A percentile compares a stretch with the other conserved stretches of the same genome.
Conservation (phyloP, 2,113 vertebrate species). For the Mungos mungo region DNA sequence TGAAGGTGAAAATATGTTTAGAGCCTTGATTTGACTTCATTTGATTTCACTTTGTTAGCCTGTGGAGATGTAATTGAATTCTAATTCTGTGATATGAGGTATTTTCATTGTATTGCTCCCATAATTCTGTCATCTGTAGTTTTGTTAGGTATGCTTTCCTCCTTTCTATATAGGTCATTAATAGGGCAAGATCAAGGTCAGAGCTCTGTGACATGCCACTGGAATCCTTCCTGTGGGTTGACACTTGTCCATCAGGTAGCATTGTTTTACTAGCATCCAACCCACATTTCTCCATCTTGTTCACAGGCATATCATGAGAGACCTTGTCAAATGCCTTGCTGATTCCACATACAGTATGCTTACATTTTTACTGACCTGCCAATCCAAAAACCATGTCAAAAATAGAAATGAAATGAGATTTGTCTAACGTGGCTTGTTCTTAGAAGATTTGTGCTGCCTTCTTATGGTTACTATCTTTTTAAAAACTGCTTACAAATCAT, state of each 20-base stretch:
- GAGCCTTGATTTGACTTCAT: background rate
- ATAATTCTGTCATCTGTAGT: background rate
- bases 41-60: conserved; percentile 31
- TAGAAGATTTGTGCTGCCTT: conserved; percentile 25
- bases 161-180: background rate
- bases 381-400: conserved; percentile 30
- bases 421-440: conserved; percentile 35
- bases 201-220: background rate
- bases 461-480: conserved; percentile 6
- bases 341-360: background rate
- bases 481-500: conserved; percentile 10
- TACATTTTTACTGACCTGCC: conserved; percentile 21
- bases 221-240: background rate
- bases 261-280: background rate
- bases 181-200: background rate
- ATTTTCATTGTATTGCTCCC: background rate
- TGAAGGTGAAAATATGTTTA: background rate
- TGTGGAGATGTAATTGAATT: background rate
- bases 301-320: background rate
- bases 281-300: conserved; percentile 15
- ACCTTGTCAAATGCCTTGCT: conserved; percentile 40
- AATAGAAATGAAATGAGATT: conserved; percentile 40
- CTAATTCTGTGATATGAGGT: background rate
- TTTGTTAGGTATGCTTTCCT: background rate
- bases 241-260: background rate